These are phyloP conservation scores for Agrilus biguttatus DNA, from an alignment of 2,888 invertebrate genomes.

Conservation along the genomic window DNA sequence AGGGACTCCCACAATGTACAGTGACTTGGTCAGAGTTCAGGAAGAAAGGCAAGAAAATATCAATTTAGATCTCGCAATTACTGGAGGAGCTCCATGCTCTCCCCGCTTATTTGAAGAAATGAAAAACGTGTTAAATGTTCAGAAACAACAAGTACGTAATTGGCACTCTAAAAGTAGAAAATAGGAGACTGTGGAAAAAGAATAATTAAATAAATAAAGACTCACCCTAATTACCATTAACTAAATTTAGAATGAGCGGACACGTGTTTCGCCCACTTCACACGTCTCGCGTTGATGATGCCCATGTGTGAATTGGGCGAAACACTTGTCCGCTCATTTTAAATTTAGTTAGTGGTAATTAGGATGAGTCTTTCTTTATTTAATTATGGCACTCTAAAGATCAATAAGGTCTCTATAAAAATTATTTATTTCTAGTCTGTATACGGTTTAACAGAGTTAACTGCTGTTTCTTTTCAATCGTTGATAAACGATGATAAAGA, in stretches of 20 bases:
- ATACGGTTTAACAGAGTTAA: slow-evolving; percentile 46
- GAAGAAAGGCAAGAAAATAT: slow-evolving; percentile 31
- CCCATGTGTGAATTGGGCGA: too few relatives aligned
- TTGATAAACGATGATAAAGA: slow-evolving; percentile 31
- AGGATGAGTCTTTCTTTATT: too few relatives aligned
- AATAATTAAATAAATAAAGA: too few relatives aligned
- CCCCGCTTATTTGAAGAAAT: slow-evolving; percentile 40
- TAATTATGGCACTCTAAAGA: too few relatives aligned
- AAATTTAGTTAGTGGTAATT: too few relatives aligned
- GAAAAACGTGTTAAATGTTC: slow-evolving; percentile 29
- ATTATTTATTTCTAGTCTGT: slow-evolving; percentile 32
- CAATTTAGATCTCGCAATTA: slow-evolving; percentile 40
- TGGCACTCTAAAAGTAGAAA: not conserved
- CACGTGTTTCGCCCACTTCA: too few relatives aligned
- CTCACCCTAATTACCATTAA: too few relatives aligned
- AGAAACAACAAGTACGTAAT: slow-evolving; percentile 32
- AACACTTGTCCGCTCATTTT: too few relatives aligned
- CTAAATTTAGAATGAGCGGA: too few relatives aligned
- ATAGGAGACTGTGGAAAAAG: too few relatives aligned
- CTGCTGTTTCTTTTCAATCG: slow-evolving; percentile 39
- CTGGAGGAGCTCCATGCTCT: slow-evolving; percentile 60
- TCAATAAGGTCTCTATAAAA: too few relatives aligned
- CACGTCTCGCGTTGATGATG: too few relatives aligned
- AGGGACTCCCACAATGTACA: slow-evolving; percentile 77
- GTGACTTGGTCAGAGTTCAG: slow-evolving; percentile 48